Conservation (phyloP, 1,140 invertebrate genomes). For the Ceratina japonica region DNA sequence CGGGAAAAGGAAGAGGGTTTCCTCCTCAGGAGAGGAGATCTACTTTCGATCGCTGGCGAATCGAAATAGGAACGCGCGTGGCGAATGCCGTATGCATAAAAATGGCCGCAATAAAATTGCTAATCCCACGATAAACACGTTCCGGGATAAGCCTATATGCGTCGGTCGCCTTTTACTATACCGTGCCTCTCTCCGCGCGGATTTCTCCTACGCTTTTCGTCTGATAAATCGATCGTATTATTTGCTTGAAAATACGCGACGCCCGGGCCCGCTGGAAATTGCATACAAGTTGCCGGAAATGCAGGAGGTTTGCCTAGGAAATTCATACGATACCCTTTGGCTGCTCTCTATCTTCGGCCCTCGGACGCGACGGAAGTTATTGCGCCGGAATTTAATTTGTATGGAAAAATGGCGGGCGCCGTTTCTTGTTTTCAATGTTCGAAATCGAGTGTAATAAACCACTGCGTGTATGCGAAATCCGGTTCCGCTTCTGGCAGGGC, state of each 20-base stretch:
- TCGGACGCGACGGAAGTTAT: not conserved
- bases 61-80: conserved; percentile 16
- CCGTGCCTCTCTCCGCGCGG: not conserved
- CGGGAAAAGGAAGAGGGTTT: conserved; percentile 12
- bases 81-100: conserved; percentile 26
- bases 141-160: conserved; percentile 48
- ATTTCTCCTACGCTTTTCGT: not conserved
- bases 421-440: not conserved
- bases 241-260: not conserved
- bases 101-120: conserved; percentile 56
- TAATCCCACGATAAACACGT: conserved; percentile 63
- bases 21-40: conserved; percentile 22
- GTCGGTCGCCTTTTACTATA: conserved; percentile 19
- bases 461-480: no score
- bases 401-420: not conserved
- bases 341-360: not conserved
- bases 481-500: no score
- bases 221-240: conserved; percentile 37
- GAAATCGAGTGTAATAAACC: not conserved
- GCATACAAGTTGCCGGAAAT: not conserved
- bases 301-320: not conserved
- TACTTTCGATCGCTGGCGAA: conserved; percentile 39
- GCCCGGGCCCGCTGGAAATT: not conserved
- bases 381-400: not conserved
- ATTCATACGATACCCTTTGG: not conserved